Base-by-base conservation (phyloP, 2,888 invertebrate species). In the Metellina segmentata region DNA sequence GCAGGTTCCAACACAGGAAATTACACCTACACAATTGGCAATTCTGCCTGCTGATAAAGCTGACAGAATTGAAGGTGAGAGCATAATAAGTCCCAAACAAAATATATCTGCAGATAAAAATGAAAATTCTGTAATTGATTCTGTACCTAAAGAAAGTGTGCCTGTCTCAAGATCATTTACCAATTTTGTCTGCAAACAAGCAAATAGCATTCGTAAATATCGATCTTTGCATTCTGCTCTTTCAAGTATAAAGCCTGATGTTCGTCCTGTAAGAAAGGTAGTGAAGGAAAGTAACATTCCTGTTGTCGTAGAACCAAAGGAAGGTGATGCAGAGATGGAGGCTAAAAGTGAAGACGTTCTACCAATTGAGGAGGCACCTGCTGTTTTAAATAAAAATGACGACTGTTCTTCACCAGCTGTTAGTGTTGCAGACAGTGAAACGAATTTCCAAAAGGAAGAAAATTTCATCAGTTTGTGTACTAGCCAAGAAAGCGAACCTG, bases 391-490 rank as follows among this genome's bases (percentile, higher is more conserved):
- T 34, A 34, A 34, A 34, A 34, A 34, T 34, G 34, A 34, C 34
- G 4, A 34, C 34, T 34, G 34, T 34, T 34, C 34, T 34, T 34
- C 34, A 34, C 34, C 34, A 34, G 34, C 34, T 34, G 34, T 34
- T 34, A 34, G 34, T 34, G 34, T 34, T 5, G 61, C 61, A 61
- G 61, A 61, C 16, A 61, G 61, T 61, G 61, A 61, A 61, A 34
- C 53, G 20, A 52, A 74, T 1, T 8, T 85, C 16, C 53, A 48
- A 49, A 75, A 16, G 53, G 85, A 75, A 9, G 51, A 49, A 13
- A 75, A 53, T 61, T 75, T 61, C 2, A 75, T 75, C 16, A 34
- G 51, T 72, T 20, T 72, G 6, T 81, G 51, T 81, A 72, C 82
- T 72, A 51, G 49, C 16, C n/a, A 34, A 1, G 72, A 78, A 1